phyloP scores from a whole-genome alignment of 2,113 vertebrate species.

The Ciconia boyciana region DNA sequence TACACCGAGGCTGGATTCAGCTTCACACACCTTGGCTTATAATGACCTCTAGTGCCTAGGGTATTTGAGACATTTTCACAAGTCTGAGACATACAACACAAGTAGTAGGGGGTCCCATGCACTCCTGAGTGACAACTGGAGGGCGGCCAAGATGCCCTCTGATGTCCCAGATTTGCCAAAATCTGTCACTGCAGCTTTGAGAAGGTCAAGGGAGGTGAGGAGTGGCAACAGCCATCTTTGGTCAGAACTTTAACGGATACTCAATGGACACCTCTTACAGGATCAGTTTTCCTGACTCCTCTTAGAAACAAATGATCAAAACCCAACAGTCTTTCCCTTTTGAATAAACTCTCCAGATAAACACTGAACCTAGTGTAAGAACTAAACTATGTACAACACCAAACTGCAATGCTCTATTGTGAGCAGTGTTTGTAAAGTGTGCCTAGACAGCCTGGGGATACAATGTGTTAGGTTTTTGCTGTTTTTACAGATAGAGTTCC shows the following conservation, averaged over 20 bases:
- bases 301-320: background rate
- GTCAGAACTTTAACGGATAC: background rate
- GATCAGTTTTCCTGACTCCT: background rate
- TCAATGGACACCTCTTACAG: background rate
- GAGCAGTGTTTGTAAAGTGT: background rate
- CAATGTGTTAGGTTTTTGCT: background rate
- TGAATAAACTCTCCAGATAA: background rate
- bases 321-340: background rate
- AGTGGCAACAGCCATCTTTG: background rate
- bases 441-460: background rate
- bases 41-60: background rate
- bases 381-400: background rate
- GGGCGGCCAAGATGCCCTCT: no score
- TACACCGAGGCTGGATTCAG: background rate
- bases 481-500: background rate
- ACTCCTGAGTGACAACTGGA: background rate
- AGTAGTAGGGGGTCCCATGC: background rate
- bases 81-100: background rate
- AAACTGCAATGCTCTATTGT: fast-evolving
- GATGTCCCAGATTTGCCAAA: background rate
- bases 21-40: background rate
- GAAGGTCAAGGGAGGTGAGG: background rate
- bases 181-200: background rate
- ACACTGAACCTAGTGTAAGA: background rate
- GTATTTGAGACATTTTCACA: background rate